A percentile compares a stretch with the other conserved stretches of the same genome.
Evolutionary conservation across 2,113 vertebrate species (phyloP).

Genomic region (Sclerurus mexicanus): DNA sequence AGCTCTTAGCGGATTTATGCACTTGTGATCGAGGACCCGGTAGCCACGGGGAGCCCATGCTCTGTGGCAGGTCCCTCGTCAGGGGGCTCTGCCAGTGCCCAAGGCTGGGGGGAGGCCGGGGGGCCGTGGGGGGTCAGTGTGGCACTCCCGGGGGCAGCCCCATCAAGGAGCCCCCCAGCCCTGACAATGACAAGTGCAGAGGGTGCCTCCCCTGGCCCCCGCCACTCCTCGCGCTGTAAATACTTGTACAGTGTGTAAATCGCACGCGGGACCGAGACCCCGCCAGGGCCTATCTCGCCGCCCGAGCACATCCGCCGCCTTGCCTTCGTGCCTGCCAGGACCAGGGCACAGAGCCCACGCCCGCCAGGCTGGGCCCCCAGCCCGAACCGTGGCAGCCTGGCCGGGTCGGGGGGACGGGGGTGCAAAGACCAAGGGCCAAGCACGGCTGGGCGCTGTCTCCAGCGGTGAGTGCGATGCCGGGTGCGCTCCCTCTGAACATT

Average conservation of each 20-base stretch:
- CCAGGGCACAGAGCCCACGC: constrained; percentile 71
- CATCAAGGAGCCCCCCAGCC: neutral
- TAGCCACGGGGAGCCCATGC: neutral
- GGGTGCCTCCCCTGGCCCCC: constrained; percentile 9
- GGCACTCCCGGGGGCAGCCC: neutral
- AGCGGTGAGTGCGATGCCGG: constrained; percentile 90
- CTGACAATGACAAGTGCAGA: constrained; percentile 7
- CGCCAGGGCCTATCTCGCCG: constrained; percentile 73
- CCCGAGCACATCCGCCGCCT: constrained; percentile 82
- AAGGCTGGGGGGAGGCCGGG: neutral
- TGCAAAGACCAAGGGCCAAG: constrained; percentile 71
- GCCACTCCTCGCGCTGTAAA: constrained; percentile 83
- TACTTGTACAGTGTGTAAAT: constrained; percentile 90
- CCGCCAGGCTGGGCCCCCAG: constrained; percentile 68
- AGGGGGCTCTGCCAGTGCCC: neutral
- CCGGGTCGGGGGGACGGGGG: neutral
- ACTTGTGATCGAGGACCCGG: constrained; percentile 73
- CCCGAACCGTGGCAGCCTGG: neutral
- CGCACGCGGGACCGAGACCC: constrained; percentile 62
- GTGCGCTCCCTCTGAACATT: constrained; percentile 90
- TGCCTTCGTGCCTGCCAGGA: constrained; percentile 59
- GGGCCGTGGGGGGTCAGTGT: neutral
- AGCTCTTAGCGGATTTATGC: constrained; percentile 81
- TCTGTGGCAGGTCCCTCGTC: neutral
- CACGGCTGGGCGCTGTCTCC: constrained; percentile 78